Conservation (phyloP, 35 echinoderm and acorn worm species). For the Eucidaris tribuloides region DNA sequence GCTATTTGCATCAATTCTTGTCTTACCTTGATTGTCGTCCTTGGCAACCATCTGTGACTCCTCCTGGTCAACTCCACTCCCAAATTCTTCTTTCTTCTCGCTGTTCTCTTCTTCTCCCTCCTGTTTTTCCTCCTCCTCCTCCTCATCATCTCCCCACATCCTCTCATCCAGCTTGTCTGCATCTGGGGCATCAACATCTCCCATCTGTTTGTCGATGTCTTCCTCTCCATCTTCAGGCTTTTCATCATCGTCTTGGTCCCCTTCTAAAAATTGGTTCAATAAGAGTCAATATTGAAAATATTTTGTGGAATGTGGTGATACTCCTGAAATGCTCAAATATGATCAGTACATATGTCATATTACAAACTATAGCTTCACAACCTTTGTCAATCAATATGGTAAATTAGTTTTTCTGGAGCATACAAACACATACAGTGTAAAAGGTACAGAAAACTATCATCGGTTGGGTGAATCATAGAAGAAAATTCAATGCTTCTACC, state of each 20-base stretch:
- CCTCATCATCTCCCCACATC: constrained; percentile 96
- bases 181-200: constrained; percentile 81
- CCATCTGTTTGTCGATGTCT: constrained; percentile 97
- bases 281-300: background rate
- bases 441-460: no score
- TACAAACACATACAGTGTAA: no score
- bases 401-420: no score
- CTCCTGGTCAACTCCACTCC: constrained; percentile 64
- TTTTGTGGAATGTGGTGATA: no score
- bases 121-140: constrained; percentile 70
- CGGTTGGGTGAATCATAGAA: no score
- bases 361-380: no score
- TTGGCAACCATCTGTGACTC: constrained; percentile 88
- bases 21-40: constrained; percentile 87
- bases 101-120: constrained; percentile 64
- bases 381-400: no score
- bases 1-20: no score
- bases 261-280: constrained; percentile 12
- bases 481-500: no score
- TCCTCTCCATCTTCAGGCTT: constrained; percentile 51
- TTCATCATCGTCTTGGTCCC: constrained; percentile 72
- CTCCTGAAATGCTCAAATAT: no score
- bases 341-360: no score
- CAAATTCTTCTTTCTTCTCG: constrained; percentile 76
- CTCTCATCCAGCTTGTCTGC: constrained; percentile 94